Evolutionary conservation across 92 coral and sea anemone genomes (phyloP), one percentile per base, ranked within the genome.

Genomic region (Chrysogorgia sp.): DNA sequence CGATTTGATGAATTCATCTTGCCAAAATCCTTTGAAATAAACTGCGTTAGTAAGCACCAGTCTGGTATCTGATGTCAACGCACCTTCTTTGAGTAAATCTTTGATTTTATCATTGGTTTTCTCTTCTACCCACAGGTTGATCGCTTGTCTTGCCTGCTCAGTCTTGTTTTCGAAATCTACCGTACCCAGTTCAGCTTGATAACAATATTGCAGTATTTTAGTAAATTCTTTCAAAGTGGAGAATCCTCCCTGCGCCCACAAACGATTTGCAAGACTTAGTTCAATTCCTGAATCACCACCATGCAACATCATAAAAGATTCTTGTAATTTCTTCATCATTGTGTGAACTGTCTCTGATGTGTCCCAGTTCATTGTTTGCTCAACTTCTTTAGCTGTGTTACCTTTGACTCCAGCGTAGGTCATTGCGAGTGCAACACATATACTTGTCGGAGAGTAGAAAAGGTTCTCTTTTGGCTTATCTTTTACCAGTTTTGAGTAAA

Each of bases 21-120:
- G 74, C 99, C 99, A 96, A 7, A 77, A 70, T 0, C 99, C 97
- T 58, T 92, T 83, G 72, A 96, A 96, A 65, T 96, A 92, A 5
- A 96, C 71, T 49, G 97, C 99, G 85, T 96, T 96, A 10, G 86
- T 80, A 33, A 96, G 74, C 0, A 92, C 88, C 63, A 90, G 28
- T 20, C 84, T 77, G 0, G 97, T 92, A 66, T 59, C 72, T 12
- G 77, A 56, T 17, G 76, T 84, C 22, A 93, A 75, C 43, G 66
- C 61, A 2, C 88, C 91, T 3, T 83, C 65, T 0, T 88, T 84
- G 10, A 96, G 75, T n/a, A 91, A 85, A 19, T 84, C 90, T 67
- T 64, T 88, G 56, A 96, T 92, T 82, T 87, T 91, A 45, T 82
- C 86, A 30, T 83, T 88, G 0, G 99, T 96, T 31, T 87, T 86